Conservation (phyloP, 35 echinoderm and acorn worm genomes). For the Eucidaris tribuloides region DNA sequence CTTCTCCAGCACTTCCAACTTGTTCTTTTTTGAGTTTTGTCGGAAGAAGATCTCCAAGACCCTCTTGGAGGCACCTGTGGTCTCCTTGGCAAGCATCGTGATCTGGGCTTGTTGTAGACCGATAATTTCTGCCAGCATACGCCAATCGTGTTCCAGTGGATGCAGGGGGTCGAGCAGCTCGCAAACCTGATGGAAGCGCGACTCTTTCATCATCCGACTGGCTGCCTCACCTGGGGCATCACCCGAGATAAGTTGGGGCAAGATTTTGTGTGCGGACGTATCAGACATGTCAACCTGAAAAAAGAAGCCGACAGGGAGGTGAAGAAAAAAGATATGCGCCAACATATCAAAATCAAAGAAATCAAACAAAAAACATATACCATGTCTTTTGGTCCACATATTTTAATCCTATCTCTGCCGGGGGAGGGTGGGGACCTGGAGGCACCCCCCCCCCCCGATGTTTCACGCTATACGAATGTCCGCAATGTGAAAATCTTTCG, state of each 20-base stretch:
- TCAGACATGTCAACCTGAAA: too few species aligned
- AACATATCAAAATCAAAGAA: too few species aligned
- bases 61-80: neutral
- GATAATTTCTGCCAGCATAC: neutral
- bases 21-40: neutral
- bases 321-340: too few species aligned
- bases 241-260: neutral
- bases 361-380: too few species aligned
- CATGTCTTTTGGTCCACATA: too few species aligned
- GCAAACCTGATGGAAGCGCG: neutral
- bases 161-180: neutral
- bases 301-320: too few species aligned
- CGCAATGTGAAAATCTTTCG: too few species aligned
- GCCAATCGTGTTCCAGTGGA: neutral
- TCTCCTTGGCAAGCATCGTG: neutral
- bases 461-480: too few species aligned
- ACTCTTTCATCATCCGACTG: neutral
- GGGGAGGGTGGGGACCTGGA: too few species aligned
- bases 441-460: too few species aligned
- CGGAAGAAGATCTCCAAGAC: slow-evolving; percentile 4
- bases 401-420: too few species aligned
- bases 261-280: neutral
- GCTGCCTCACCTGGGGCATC: too few species aligned
- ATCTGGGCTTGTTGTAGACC: neutral
- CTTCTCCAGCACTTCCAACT: neutral